Percentiles rank a stretch among this genome's conserved stretches.
Conservation (phyloP, 2,888 invertebrate genomes). For the Flexamia atlantica region DNA sequence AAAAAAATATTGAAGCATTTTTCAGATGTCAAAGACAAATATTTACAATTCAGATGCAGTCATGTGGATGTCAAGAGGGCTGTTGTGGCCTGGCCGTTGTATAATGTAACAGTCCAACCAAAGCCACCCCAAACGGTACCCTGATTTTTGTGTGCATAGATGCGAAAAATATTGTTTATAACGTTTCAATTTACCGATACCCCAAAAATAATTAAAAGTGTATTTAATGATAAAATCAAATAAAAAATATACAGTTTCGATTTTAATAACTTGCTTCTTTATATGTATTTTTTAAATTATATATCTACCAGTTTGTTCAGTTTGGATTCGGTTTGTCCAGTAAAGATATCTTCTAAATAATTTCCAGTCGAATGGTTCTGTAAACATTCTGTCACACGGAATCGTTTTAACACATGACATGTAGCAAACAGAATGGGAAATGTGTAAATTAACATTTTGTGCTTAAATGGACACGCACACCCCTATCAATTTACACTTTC, state of each 20-base stretch:
- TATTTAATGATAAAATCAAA: too few species aligned
- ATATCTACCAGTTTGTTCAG: too few species aligned
- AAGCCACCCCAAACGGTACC: not conserved
- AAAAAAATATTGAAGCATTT: not conserved
- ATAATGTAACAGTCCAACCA: conserved; percentile 18
- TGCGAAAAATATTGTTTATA: not conserved
- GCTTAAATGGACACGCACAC: too few species aligned
- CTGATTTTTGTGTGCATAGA: not conserved
- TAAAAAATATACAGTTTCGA: too few species aligned
- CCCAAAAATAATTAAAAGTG: too few species aligned
- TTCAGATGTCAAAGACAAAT: conserved; percentile 8
- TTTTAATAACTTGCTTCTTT: not conserved
- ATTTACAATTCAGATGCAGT: conserved; percentile 42
- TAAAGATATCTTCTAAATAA: too few species aligned
- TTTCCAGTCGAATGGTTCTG: conserved; percentile 2
- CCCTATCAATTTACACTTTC: too few species aligned
- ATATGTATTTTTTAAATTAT: not conserved
- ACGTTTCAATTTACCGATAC: not conserved
- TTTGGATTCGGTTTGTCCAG: too few species aligned
- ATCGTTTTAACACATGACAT: conserved; percentile 4
- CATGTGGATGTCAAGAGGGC: conserved; percentile 9
- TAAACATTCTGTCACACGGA: conserved; percentile 27
- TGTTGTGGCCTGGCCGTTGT: not conserved
- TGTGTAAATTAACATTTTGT: conserved; percentile 11
- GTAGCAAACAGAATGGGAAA: not conserved